A percentile compares a stretch with the other conserved stretches of the same genome.
Conservation (phyloP, 2,797 vertebrate species). For the Coreius guichenoti region DNA sequence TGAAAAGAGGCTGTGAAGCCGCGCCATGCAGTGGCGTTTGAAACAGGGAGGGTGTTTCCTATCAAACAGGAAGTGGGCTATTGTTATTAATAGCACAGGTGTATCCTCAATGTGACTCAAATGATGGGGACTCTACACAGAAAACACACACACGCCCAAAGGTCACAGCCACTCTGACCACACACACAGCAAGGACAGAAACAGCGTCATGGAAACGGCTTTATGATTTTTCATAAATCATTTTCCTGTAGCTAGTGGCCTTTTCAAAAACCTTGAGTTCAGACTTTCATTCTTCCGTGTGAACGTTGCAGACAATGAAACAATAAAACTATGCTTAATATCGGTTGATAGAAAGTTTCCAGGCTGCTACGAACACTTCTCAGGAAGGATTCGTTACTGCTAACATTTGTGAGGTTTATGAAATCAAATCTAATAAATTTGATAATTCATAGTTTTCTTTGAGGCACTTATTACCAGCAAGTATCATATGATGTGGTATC, state of each 20-base stretch:
- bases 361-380: background rate
- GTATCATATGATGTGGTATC: background rate
- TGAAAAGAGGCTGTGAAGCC: slow-evolving; percentile 71
- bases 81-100: slow-evolving; percentile 87
- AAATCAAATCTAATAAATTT: background rate
- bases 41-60: slow-evolving; percentile 78
- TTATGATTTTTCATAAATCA: slow-evolving; percentile 6
- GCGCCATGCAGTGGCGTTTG: background rate
- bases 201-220: slow-evolving; percentile 65
- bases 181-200: slow-evolving; percentile 67
- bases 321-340: background rate
- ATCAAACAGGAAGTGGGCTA: slow-evolving; percentile 79
- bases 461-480: background rate
- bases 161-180: slow-evolving; percentile 52
- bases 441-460: background rate
- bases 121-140: slow-evolving; percentile 6
- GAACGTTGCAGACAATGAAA: background rate
- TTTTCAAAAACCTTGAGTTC: background rate
- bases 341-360: background rate
- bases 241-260: background rate
- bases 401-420: background rate
- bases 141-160: slow-evolving; percentile 48
- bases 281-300: background rate
- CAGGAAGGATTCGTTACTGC: background rate
- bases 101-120: slow-evolving; percentile 81